Evolutionary conservation across 2,113 vertebrate species (phyloP).

Genomic region (Monarcha castaneiventris): DNA sequence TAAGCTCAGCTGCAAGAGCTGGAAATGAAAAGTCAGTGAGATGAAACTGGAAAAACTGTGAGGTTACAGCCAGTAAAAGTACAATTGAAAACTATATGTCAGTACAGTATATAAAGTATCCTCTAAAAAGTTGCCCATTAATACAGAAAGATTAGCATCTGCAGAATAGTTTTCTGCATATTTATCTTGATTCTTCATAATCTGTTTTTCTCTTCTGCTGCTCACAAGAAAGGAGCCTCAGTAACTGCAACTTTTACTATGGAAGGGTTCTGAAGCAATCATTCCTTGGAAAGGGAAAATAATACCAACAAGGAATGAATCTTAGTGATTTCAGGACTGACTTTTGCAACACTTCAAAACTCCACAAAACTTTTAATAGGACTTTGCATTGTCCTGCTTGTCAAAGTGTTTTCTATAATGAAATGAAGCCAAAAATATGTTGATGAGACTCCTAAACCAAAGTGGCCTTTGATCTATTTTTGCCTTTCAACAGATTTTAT

Average conservation of each 20-base stretch:
- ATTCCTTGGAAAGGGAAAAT: not conserved
- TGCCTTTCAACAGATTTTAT: not conserved
- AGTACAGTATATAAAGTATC: not conserved
- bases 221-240: not conserved
- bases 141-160: not conserved
- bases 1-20: not conserved
- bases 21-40: slow-evolving; percentile 15
- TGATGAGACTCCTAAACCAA: not conserved
- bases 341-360: not conserved
- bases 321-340: not conserved
- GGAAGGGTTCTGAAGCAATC: not conserved
- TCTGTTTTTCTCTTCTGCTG: not conserved
- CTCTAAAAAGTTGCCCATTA: not conserved
- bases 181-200: not conserved
- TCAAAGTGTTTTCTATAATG: not conserved
- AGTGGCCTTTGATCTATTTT: not conserved
- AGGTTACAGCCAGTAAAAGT: slow-evolving; percentile 2
- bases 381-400: not conserved
- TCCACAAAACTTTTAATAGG: not conserved
- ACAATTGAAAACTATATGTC: not conserved
- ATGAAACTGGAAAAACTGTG: slow-evolving; percentile 1
- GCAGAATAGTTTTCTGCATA: not conserved
- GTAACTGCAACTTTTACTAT: not conserved
- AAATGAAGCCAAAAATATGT: not conserved
- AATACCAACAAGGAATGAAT: not conserved